Evolutionary conservation across 2,797 vertebrate species (phyloP).

Genomic region (Myotis planiceps): DNA sequence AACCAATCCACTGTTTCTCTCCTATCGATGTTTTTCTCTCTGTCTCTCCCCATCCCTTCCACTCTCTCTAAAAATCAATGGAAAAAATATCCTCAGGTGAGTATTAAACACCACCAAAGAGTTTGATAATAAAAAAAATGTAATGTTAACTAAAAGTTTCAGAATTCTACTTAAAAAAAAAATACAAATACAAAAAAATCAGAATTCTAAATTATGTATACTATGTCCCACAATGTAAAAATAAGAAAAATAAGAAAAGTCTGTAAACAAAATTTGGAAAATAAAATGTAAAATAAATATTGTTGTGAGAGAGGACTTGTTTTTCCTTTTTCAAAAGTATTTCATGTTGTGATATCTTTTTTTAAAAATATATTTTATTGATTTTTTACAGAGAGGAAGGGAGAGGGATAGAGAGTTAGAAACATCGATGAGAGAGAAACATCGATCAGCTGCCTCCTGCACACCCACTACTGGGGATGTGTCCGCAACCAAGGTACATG

Average conservation of each 20-base stretch:
- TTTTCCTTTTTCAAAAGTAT: slow-evolving; percentile 13
- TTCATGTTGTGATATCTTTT: background rate
- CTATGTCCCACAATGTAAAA: background rate
- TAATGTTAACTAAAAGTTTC: slow-evolving; percentile 26
- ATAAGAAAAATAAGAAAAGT: background rate
- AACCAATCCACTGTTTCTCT: too few species aligned
- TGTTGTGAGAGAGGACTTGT: background rate
- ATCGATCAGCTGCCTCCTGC: too few species aligned
- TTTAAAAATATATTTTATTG: too few species aligned
- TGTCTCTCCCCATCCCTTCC: too few species aligned
- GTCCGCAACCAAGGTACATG: too few species aligned
- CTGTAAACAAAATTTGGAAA: slow-evolving; percentile 17
- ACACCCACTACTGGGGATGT: too few species aligned
- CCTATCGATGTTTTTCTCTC: too few species aligned
- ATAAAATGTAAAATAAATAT: slow-evolving; percentile 4
- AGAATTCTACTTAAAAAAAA: background rate
- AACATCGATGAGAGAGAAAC: too few species aligned
- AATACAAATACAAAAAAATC: background rate
- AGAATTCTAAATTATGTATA: slow-evolving; percentile 38
- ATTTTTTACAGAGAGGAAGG: too few species aligned
- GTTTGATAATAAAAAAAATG: background rate
- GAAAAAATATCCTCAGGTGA: too few species aligned
- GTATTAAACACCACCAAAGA: background rate
- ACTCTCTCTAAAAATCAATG: too few species aligned
- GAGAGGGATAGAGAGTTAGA: too few species aligned